Base-by-base conservation (phyloP, 2,113 vertebrate species). In the Chaenocephalus aceratus region DNA sequence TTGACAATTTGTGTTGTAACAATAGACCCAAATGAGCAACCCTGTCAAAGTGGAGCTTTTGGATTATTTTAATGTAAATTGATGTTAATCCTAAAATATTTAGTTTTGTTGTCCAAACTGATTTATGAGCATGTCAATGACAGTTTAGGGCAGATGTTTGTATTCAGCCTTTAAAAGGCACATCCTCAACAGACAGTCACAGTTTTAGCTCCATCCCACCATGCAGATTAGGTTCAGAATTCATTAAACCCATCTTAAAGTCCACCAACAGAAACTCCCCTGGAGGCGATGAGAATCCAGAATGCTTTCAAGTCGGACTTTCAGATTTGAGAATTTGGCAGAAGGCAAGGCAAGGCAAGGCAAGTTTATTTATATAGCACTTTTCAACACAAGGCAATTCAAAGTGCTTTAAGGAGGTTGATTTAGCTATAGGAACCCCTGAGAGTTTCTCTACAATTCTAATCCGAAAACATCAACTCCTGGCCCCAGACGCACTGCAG, bases 101-200 rank as follows among this genome's bases (percentile, higher is more conserved):
- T 71, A 67, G 64, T 67, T 79, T 78, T 83, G 74, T 86, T 88
- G 84, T 83, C 80, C 84, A 79, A 70, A 86, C 75, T 88, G 85
- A 90, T 83, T 91, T 77, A 92, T 90, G 79, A 85, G 68, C 71
- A 74, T 69, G 84, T 84, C 83, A 90, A 90, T 89, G 60, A 49
- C 80, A 65, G 78, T 78, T 89, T 84, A 52, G 77, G 69, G 60
- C 61, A 51, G 52, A 74, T 57, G 83, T 86, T 89, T 89, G 83
- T 82, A 86, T 81, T 83, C 88, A 89, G 64, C 74, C 51, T 88
- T 78, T 64, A 76, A 87, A 88, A 85, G 70, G 63, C 70, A 60
- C 56, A 70, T 86, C 83, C 56, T 77, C 77, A 83, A 66, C 80
- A 82, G 68, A 79, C 59, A 73, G 72, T 83, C 72, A 77, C 71